These are phyloP conservation scores for Laodelphax striatellus DNA, from an alignment of 1,140 invertebrate species.

Conservation along the genomic window DNA sequence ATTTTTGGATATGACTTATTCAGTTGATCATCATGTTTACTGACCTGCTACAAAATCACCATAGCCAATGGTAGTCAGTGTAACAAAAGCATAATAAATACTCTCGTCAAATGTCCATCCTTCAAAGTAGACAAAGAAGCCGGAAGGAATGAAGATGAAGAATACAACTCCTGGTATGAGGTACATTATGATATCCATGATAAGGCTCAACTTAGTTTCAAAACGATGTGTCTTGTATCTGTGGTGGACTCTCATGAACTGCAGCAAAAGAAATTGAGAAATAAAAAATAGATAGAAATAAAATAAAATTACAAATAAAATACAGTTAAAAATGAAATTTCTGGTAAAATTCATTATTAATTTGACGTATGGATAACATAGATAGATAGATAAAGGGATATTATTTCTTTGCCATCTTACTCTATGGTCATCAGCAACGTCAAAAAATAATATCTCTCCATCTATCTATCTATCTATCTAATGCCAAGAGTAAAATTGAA, in stretches of 20 bases:
- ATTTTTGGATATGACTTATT: too few species aligned
- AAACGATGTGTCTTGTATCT: slow-evolving; percentile 62
- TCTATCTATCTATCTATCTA: too few species aligned
- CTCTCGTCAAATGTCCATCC: slow-evolving; percentile 80
- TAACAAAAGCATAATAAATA: slow-evolving; percentile 86
- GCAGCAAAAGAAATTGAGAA: slow-evolving; percentile 22
- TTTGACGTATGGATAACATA: too few species aligned
- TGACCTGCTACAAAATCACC: slow-evolving; percentile 82
- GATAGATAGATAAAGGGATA: too few species aligned
- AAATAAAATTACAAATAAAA: too few species aligned
- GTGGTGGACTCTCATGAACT: slow-evolving; percentile 58
- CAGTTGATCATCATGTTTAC: slow-evolving; percentile 3
- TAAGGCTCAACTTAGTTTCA: slow-evolving; percentile 55
- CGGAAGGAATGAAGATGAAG: slow-evolving; percentile 86
- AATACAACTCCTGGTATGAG: slow-evolving; percentile 74
- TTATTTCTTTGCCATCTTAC: too few species aligned
- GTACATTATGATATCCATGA: slow-evolving; percentile 65
- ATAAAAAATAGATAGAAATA: too few species aligned
- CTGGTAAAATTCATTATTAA: too few species aligned
- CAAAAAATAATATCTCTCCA: too few species aligned
- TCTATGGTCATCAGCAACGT: too few species aligned
- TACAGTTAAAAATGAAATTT: too few species aligned
- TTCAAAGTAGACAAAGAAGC: slow-evolving; percentile 78
- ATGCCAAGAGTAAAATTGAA: too few species aligned
- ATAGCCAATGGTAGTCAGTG: slow-evolving; percentile 87